Conservation (phyloP, 1,140 invertebrate genomes). For the Bilobella aurantiaca region DNA sequence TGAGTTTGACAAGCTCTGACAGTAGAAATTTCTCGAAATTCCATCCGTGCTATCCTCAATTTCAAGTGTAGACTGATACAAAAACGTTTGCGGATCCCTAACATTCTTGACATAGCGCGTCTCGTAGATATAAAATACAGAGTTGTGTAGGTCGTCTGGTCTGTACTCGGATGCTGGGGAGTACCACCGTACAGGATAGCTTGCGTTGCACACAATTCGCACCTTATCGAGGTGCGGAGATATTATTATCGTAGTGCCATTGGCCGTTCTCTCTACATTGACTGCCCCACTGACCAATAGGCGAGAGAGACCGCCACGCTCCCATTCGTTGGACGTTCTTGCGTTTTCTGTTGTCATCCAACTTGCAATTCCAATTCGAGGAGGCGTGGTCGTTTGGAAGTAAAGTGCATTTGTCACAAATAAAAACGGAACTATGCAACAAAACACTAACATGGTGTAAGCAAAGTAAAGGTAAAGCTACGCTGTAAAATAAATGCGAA, state of each 20-base stretch:
- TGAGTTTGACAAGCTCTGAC: slow-evolving; percentile 5
- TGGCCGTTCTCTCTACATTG: not conserved
- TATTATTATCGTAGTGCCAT: not conserved
- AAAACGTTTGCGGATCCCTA: not conserved
- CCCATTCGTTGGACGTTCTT: not conserved
- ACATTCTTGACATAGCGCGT: not conserved
- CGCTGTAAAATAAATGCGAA: not conserved
- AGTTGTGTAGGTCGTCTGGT: not conserved
- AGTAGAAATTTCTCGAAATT: not conserved
- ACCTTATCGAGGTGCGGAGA: slow-evolving; percentile 1
- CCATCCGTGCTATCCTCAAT: not conserved
- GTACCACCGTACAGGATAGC: slow-evolving; percentile 2
- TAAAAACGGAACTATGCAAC: not conserved
- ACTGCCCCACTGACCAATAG: slow-evolving; percentile 1
- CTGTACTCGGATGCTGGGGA: not conserved
- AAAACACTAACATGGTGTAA: not conserved
- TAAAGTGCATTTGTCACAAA: not conserved
- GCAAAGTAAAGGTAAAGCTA: not conserved
- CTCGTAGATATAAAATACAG: not conserved
- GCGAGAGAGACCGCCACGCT: not conserved
- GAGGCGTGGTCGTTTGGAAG: not conserved
- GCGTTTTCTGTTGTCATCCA: slow-evolving; percentile 6
- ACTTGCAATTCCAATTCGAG: not conserved
- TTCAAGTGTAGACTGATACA: slow-evolving; percentile 8
- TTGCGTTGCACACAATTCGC: not conserved